Evolutionary conservation across 2,113 vertebrate genomes (phyloP), one percentile per base, ranked within the genome.

Genomic region (Nerophis lumbriciformis): DNA sequence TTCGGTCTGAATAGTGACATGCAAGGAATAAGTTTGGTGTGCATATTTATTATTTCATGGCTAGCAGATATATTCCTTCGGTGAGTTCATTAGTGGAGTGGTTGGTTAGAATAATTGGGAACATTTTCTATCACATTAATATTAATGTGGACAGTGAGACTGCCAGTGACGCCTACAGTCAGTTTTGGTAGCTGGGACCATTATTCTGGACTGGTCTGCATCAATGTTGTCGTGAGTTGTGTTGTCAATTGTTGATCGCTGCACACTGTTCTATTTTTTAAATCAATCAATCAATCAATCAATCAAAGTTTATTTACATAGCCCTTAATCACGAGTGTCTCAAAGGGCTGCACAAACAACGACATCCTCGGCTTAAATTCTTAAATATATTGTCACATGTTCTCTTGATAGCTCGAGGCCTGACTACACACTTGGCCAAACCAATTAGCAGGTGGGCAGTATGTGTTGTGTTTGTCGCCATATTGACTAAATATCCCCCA

Each of bases 361-460:
- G 28, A 28, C 28, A 28, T 28, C 50, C 58, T 72, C 45, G 51
- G 58, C 63, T 63, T 45, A 51, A 54, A 47, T 68, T 52, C 6
- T 16, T 52, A 21, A 52, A 28, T 53, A 3, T 14, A 36, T 53
- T 36, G 21, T 28, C 12, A 36, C 13, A 4, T 59, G n/a, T 64
- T 53, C 52, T 45, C n/a, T 1, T 67, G 76, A 62, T 63, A 66
- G 63, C 61, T 63, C n/a, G 69, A 71, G 28, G 15, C 14, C 38
- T 72, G 21, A 11, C 28, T 12, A 8, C 53, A 12, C 65, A 51
- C 59, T 70, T 78, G 66, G 79, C 50, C 72, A 70, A 71, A 37
- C 75, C 69, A 81, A 59, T 72, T 73, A 69, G 19, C 71, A 65
- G 9, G 68, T 13, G 36, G 44, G 56, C 61, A 58, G 48, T 63